Conservation (phyloP, 2,888 invertebrate genomes). For the Mantis religiosa region DNA sequence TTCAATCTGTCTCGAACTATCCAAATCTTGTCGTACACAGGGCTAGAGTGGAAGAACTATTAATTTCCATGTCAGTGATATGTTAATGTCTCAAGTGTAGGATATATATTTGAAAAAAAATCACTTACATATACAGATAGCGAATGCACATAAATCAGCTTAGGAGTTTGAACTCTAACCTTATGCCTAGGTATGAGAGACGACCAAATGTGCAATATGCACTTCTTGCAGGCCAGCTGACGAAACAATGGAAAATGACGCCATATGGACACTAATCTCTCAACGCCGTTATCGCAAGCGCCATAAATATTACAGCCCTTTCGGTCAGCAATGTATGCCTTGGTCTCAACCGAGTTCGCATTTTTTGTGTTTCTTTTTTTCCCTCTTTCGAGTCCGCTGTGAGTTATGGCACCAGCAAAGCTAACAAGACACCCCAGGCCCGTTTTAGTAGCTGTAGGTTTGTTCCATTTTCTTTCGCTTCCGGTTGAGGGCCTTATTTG, state of each 20-base stretch:
- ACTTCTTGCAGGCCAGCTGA: too few species aligned
- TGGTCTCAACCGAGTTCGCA: neutral
- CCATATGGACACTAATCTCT: neutral
- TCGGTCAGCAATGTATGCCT: neutral
- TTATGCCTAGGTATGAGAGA: neutral
- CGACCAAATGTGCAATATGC: neutral
- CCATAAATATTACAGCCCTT: neutral
- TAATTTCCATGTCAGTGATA: too few species aligned
- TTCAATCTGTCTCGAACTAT: too few species aligned
- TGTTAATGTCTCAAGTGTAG: too few species aligned
- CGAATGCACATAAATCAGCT: too few species aligned
- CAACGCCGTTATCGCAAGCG: neutral
- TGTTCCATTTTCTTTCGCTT: neutral
- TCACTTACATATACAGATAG: too few species aligned
- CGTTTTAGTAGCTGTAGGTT: neutral
- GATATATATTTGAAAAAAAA: too few species aligned
- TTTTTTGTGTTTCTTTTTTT: neutral
- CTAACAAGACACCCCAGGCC: neutral
- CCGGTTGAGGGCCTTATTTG: neutral
- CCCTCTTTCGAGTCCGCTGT: neutral
- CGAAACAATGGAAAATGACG: neutral
- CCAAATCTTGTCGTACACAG: too few species aligned
- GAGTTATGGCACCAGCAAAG: neutral
- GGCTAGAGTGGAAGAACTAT: too few species aligned
- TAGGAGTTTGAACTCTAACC: too few species aligned